phyloP scores from a whole-genome alignment of 2,888 invertebrate species.

The Thymelicus lineola region DNA sequence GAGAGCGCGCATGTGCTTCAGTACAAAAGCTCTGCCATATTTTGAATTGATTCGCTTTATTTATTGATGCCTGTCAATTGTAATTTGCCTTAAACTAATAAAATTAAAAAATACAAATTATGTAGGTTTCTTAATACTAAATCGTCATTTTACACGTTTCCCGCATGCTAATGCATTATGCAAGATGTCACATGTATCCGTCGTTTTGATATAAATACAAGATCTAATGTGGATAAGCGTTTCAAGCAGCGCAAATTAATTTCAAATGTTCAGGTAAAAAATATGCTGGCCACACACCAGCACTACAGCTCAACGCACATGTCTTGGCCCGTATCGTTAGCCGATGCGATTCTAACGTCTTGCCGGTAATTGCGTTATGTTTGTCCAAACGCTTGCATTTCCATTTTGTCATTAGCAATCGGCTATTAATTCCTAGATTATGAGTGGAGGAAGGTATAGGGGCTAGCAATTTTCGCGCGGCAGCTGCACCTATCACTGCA shows the following conservation, averaged over 20 bases:
- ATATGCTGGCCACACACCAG: conserved; percentile 28
- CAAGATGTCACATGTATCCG: conserved; percentile 10
- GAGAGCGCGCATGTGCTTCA: conserved; percentile 73
- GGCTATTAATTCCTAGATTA: conserved; percentile 82
- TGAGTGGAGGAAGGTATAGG: conserved; percentile 73
- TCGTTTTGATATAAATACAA: conserved; percentile 17
- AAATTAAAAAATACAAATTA: not conserved
- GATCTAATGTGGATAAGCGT: conserved; percentile 25
- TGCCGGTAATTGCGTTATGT: conserved; percentile 64
- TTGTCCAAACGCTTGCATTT: conserved; percentile 76
- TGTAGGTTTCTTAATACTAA: not conserved
- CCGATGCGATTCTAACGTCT: conserved; percentile 66
- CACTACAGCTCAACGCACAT: conserved; percentile 54
- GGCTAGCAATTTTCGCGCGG: conserved; percentile 79
- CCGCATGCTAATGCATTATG: conserved; percentile 15
- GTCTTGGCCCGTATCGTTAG: conserved; percentile 73
- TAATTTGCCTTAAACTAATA: conserved; percentile 19
- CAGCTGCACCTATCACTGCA: conserved; percentile 79
- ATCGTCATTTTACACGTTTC: not conserved
- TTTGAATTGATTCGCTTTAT: conserved; percentile 71
- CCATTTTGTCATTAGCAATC: conserved; percentile 81
- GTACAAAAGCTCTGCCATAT: conserved; percentile 69
- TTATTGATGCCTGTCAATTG: conserved; percentile 63
- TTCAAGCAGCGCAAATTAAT: conserved; percentile 47
- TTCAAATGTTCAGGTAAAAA: conserved; percentile 28